A percentile compares a stretch with the other conserved stretches of the same genome.
Evolutionary conservation across 2,797 vertebrate species (phyloP).

Genomic region (Malacoctenus gilli): DNA sequence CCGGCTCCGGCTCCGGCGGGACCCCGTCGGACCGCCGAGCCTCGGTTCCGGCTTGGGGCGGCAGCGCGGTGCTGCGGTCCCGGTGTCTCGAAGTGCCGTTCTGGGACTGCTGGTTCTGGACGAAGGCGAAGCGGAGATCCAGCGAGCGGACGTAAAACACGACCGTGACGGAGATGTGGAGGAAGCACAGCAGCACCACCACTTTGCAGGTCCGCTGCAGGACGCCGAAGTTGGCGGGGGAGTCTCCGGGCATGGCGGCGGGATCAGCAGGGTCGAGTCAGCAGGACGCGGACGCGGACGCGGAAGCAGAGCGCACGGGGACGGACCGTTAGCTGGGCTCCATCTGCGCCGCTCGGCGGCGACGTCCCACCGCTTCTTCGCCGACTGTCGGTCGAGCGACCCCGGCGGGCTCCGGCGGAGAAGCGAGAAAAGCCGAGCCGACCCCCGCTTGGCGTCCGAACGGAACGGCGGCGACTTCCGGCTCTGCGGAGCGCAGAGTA

Average conservation of each 20-base stretch:
- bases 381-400: no score
- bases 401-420: no score
- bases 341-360: no score
- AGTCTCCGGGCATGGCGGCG: conserved; percentile 64
- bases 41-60: not conserved
- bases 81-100: not conserved
- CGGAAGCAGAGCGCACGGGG: not conserved
- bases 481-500: not conserved
- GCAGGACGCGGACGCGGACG: no score
- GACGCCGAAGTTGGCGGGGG: conserved; percentile 62
- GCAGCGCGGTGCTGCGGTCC: not conserved
- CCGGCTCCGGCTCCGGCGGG: no score
- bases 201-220: conserved; percentile 80
- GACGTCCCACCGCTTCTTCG: no score
- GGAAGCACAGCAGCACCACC: conserved; percentile 79
- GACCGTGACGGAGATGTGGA: conserved; percentile 80
- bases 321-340: conserved; percentile 27
- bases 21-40: no score
- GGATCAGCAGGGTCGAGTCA: not conserved
- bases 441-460: no score
- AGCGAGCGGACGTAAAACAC: conserved; percentile 79
- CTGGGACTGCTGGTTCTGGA: conserved; percentile 68
- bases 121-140: conserved; percentile 68
- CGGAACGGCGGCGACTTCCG: no score
- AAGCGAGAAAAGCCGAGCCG: no score